A percentile compares a stretch with the other conserved stretches of the same genome.
These are phyloP conservation scores for Phyllotis vaccarum DNA, from an alignment of 2,797 vertebrate species.

Conservation along the genomic window DNA sequence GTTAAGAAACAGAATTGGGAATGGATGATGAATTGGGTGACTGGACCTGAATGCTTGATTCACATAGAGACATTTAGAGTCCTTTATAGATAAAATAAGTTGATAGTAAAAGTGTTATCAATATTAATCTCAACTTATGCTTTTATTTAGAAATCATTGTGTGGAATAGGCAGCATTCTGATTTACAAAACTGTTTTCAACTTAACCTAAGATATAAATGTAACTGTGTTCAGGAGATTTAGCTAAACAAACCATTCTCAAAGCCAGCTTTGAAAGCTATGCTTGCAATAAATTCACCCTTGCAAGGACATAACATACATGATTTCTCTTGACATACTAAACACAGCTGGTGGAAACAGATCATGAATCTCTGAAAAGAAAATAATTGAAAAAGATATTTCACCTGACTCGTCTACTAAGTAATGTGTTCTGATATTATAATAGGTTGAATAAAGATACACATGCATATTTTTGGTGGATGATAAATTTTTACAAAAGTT, in stretches of 20 bases:
- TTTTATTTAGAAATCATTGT: slow-evolving; percentile 37
- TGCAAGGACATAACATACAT: neutral
- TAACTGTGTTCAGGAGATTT: neutral
- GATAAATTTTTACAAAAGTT: neutral
- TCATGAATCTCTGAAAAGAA: neutral
- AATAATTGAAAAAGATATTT: neutral
- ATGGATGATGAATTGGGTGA: neutral
- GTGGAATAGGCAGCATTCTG: neutral
- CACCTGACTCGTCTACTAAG: neutral
- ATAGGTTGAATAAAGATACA: neutral
- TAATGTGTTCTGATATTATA: neutral
- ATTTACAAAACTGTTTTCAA: neutral
- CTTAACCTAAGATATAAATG: neutral
- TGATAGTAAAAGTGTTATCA: neutral
- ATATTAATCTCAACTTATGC: neutral
- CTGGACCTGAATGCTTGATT: neutral
- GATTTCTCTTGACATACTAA: neutral
- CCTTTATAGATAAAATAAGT: neutral
- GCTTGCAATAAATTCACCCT: neutral
- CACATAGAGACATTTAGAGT: neutral
- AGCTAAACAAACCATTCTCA: neutral
- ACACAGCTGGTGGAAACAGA: neutral
- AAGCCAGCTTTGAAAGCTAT: neutral
- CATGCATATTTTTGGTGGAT: neutral
- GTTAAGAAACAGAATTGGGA: neutral